Evolutionary conservation across 2,888 invertebrate genomes (phyloP).

Genomic region (Ophioninae sp.): DNA sequence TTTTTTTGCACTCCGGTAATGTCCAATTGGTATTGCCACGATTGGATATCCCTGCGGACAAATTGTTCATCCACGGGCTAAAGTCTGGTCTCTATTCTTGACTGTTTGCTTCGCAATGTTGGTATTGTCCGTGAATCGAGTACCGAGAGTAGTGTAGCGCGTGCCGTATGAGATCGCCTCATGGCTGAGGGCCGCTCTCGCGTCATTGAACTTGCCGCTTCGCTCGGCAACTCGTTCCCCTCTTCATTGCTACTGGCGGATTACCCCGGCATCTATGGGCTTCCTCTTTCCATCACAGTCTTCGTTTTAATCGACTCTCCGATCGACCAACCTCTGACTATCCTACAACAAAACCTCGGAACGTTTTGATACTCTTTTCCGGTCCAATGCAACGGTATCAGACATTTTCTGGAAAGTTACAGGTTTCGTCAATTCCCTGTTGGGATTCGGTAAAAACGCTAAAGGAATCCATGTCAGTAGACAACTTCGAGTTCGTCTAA

Average conservation of each 20-base stretch:
- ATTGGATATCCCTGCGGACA: neutral
- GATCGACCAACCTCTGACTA: too few species aligned
- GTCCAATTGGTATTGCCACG: neutral
- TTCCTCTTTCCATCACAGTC: neutral
- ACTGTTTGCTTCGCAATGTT: slow-evolving; percentile 13
- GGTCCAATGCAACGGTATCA: too few species aligned
- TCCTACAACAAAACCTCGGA: too few species aligned
- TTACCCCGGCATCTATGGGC: neutral
- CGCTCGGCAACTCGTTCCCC: slow-evolving; percentile 52
- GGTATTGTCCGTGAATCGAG: slow-evolving; percentile 39
- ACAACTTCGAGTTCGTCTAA: too few species aligned
- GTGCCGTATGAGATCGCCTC: slow-evolving; percentile 42
- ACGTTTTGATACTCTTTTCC: too few species aligned
- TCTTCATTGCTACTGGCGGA: slow-evolving; percentile 38
- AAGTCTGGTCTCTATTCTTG: neutral
- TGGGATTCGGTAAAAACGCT: too few species aligned
- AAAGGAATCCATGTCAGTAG: too few species aligned
- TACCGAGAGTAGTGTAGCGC: slow-evolving; percentile 39
- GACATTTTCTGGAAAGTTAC: too few species aligned
- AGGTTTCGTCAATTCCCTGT: too few species aligned
- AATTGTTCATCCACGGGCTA: neutral
- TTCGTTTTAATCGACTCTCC: neutral
- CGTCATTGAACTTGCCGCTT: slow-evolving; percentile 64
- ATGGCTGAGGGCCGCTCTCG: slow-evolving; percentile 26
- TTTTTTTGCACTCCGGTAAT: neutral